Evolutionary conservation across 2,888 invertebrate species (phyloP), one percentile per base, ranked within the genome.

Genomic region (Sarcophaga caerulescens): DNA sequence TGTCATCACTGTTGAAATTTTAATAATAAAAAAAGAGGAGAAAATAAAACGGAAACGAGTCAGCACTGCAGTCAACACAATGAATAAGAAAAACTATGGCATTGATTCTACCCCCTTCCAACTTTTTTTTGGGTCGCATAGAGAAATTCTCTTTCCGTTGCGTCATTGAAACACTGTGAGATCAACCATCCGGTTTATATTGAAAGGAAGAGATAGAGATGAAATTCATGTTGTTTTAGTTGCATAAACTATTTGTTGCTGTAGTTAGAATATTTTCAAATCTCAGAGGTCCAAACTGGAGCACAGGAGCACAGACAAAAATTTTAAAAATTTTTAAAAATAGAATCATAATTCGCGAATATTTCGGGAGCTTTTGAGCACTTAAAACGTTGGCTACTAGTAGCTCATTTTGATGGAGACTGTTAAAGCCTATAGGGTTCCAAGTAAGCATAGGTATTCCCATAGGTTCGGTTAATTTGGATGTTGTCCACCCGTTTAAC

Each of bases 1-100:
- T 80, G 84, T 80, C 80, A 84, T 74, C 77, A 83, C 47, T 71
- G 66, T 60, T 70, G 70, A 60, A 70, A 44, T 69, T 19, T 45
- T 65, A 35, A 2, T 45, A 76, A n/a, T n/a, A 52, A 70, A 74
- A 62, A 57, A 21, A 57, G 0, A 4, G 12, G 12, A 44, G 44
- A 6, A 21, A 23, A 17, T 25, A 69, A 52, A 70, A 57, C 1
- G 66, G 66, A n/a, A 10, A 66, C 11, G 52, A 4, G 19, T 11
- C 35, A 66, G 10, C 44, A 19, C 19, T 10, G 4, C 19, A 45
- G 11, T 23, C 35, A 17, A 52, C 12, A 52, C 52, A 52, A 52
- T 14, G 17, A 52, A 52, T 14, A 52, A 52, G 17, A 52, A 12
- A 52, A 52, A 52, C 17, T 52, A 17, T 52, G 52, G 52, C 52